Conservation (phyloP, 1,140 invertebrate species). For the Drosophila tsacasi region DNA sequence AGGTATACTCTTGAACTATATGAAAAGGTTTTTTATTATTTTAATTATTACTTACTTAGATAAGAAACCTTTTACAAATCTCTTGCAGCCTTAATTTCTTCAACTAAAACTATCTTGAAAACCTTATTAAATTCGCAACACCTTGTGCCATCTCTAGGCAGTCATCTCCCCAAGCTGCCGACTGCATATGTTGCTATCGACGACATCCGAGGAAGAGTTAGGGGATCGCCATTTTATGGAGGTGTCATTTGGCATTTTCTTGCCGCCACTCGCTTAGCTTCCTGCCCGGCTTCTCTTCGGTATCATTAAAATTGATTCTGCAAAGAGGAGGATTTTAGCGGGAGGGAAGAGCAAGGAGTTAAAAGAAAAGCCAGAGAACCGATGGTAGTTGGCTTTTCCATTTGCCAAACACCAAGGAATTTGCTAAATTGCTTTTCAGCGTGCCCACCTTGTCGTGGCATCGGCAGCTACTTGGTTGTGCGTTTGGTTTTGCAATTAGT, state of each 20-base stretch:
- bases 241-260: slow-evolving; percentile 64
- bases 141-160: slow-evolving; percentile 4
- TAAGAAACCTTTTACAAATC: too few species aligned
- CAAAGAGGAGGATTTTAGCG: slow-evolving; percentile 11
- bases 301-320: slow-evolving; percentile 83
- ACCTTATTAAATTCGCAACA: neutral
- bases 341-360: neutral
- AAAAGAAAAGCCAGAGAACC: slow-evolving; percentile 25
- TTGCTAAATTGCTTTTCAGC: slow-evolving; percentile 81
- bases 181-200: slow-evolving; percentile 44
- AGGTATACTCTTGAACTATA: neutral
- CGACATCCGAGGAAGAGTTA: slow-evolving; percentile 13
- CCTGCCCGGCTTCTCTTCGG: slow-evolving; percentile 22
- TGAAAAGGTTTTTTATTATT: neutral
- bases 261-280: slow-evolving; percentile 46
- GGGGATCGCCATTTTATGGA: slow-evolving; percentile 60
- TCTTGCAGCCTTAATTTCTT: neutral
- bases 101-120: neutral
- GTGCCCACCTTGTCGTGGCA: slow-evolving; percentile 40
- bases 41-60: neutral
- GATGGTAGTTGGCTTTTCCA: slow-evolving; percentile 70
- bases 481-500: slow-evolving; percentile 83
- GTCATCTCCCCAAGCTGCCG: neutral
- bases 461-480: slow-evolving; percentile 54
- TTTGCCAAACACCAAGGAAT: slow-evolving; percentile 80